Conservation (phyloP, 2,113 vertebrate genomes). For the Siniperca chuatsi region DNA sequence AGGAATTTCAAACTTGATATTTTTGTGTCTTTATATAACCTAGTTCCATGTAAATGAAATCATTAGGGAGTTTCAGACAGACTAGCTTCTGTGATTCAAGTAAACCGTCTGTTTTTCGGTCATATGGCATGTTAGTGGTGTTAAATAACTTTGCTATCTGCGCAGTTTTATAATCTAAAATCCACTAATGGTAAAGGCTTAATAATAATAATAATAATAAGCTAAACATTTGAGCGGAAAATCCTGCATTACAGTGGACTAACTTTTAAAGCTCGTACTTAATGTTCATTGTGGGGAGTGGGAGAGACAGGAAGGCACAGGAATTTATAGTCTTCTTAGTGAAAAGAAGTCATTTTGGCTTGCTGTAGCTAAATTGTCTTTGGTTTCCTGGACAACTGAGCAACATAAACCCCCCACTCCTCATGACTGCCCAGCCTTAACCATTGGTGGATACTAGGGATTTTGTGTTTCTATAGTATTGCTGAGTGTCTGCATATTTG, state of each 20-base stretch:
- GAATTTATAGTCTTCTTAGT: slow-evolving; percentile 42
- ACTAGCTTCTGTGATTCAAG: neutral
- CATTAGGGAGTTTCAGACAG: neutral
- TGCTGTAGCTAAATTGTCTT: slow-evolving; percentile 37
- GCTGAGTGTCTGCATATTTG: slow-evolving; percentile 22
- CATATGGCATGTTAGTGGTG: neutral
- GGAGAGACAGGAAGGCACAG: neutral
- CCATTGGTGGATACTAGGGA: slow-evolving; percentile 8
- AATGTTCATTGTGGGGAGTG: neutral
- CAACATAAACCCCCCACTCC: slow-evolving; percentile 59
- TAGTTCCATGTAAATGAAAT: neutral
- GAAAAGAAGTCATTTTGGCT: slow-evolving; percentile 47
- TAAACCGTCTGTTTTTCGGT: neutral
- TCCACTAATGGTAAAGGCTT: neutral
- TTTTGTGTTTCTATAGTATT: neutral
- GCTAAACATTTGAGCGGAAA: neutral
- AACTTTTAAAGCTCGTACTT: neutral
- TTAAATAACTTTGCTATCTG: neutral
- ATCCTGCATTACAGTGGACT: too few species aligned
- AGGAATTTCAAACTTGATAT: neutral
- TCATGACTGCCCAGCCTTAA: slow-evolving; percentile 4
- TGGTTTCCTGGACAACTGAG: slow-evolving; percentile 74
- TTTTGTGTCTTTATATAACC: neutral
- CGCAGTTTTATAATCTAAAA: neutral
- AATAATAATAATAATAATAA: neutral